Conservation (phyloP, 1,140 invertebrate species). For the Drosophila pseudoananassae region DNA sequence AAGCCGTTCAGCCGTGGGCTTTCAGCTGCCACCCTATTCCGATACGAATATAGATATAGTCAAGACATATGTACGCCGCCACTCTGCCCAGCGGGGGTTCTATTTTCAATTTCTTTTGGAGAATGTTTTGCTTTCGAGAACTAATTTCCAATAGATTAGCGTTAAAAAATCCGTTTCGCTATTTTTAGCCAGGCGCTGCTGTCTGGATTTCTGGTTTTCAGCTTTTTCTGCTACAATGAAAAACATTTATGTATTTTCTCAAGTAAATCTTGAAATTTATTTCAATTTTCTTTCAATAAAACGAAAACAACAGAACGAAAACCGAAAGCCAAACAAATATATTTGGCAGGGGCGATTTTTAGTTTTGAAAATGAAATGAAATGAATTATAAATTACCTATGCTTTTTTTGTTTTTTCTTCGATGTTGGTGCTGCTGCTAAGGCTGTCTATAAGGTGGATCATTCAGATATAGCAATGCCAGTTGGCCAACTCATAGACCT, state of each 20-base stretch:
- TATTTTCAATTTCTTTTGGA: constrained; percentile 78
- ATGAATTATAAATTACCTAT: constrained; percentile 73
- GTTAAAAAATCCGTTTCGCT: constrained; percentile 58
- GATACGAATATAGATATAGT: constrained; percentile 21
- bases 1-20: constrained; percentile 58
- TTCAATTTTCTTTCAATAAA: constrained; percentile 71
- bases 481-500: constrained; percentile 27
- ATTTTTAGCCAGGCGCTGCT: constrained; percentile 59
- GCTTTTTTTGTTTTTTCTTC: constrained; percentile 19
- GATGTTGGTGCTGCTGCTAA: constrained; percentile 25
- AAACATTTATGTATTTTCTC: constrained; percentile 63
- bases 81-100: constrained; percentile 35
- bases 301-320: constrained; percentile 33
- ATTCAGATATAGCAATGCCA: constrained; percentile 29
- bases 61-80: constrained; percentile 22
- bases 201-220: constrained; percentile 62
- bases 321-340: constrained; percentile 23
- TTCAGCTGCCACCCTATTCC: constrained; percentile 60
- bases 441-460: constrained; percentile 44
- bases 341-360: constrained; percentile 46
- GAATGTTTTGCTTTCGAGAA: constrained; percentile 62
- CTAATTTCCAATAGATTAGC: constrained; percentile 83
- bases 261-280: constrained; percentile 77
- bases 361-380: constrained; percentile 58
- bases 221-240: constrained; percentile 60